Evolutionary conservation across 2,888 invertebrate species (phyloP).

Genomic region (Tanypteryx hageni): DNA sequence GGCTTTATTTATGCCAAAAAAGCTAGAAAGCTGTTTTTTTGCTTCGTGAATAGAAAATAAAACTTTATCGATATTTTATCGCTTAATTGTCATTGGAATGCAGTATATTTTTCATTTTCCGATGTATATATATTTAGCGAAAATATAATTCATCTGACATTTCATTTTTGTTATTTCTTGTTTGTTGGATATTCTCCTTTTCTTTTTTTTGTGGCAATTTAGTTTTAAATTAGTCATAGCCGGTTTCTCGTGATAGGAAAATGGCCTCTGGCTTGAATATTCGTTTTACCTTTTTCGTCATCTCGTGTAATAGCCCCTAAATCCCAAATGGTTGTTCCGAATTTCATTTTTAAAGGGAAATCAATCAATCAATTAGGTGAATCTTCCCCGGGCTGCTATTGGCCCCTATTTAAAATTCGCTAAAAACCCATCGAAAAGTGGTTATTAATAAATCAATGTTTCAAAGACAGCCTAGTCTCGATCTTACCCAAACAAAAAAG

Average conservation of each 20-base stretch:
- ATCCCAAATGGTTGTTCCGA: neutral
- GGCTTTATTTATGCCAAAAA: no score
- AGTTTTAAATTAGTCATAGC: neutral
- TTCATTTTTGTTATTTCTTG: neutral
- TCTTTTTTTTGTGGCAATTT: neutral
- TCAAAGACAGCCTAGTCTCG: conserved; percentile 12
- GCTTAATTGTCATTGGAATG: neutral
- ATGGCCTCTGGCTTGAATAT: conserved; percentile 13
- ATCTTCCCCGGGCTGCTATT: neutral
- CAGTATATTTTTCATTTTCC: neutral
- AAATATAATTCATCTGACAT: neutral
- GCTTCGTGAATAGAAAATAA: neutral
- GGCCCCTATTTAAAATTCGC: neutral
- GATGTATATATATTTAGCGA: neutral
- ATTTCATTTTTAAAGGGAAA: neutral
- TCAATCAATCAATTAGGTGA: conserved; percentile 40
- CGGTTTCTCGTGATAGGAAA: neutral
- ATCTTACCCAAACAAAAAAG: neutral
- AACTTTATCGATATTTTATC: neutral
- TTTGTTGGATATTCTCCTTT: neutral
- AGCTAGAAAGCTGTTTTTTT: neutral
- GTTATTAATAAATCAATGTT: conserved; percentile 3
- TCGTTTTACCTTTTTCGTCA: neutral
- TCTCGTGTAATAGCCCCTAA: conserved; percentile 2
- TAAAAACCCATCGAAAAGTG: neutral